Base-by-base conservation (phyloP, 2,888 invertebrate genomes). In the Caenorhabditis panamensis region DNA sequence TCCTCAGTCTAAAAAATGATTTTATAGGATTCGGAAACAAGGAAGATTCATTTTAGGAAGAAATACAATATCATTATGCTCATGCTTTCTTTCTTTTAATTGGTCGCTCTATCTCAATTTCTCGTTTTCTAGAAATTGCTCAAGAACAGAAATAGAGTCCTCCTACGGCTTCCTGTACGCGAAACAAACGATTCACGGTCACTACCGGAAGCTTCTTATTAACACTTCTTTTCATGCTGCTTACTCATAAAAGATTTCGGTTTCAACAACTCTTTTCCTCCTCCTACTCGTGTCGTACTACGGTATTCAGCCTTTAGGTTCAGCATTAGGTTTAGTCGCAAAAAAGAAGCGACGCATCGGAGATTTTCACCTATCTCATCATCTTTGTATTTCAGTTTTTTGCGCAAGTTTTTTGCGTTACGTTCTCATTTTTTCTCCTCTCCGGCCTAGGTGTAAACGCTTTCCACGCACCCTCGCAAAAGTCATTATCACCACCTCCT, bases 351-450 rank as follows among this genome's bases (percentile, higher is more conserved):
- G 31, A 31, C 9, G 47, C 47, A 31, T 31, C 22, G 36, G 36
- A 56, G 47, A 71, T 31, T 56, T 47, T 68, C 63, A 47, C 61
- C 76, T 68, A 76, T 76, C 76, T 68, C 68, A 76, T 76, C 76
- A 76, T 63, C 67, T 62, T 61, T 61, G 68, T 76, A 76, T 76
- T 76, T 76, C 76, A 76, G 68, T 76, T 76, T 76, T 67, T 76
- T 67, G 62, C 68, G 76, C 68, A 67, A 68, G 76, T 76, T 76
- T 76, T 76, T 76, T 67, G 49, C 59, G 73, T 73, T 66, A 73
- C 73, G 73, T 58, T 73, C 73, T 73, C 63, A 51, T 41, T 58
- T 44, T 59, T 75, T 66, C 51, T 66, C 51, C 47, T 47, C n/a
- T 22, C 13, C 18, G n/a, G 24, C 20, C 11, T 5, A 75, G 75